Conservation (phyloP, 2,797 vertebrate genomes). For the Prunella strophiata region DNA sequence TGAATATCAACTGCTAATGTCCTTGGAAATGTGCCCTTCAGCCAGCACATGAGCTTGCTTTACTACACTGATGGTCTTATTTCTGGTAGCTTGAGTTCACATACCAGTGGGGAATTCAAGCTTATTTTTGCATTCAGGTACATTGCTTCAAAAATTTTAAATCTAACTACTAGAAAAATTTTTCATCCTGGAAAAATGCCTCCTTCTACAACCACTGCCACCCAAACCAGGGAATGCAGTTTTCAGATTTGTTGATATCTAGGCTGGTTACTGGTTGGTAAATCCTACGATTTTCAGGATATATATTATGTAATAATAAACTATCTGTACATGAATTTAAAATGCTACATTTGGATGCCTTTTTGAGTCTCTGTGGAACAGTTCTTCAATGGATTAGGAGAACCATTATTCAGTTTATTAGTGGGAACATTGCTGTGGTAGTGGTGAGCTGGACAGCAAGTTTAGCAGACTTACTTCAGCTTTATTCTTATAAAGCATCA, state of each 20-base stretch:
- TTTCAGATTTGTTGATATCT: neutral
- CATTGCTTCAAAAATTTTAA: neutral
- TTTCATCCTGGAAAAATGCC: neutral
- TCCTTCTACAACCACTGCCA: neutral
- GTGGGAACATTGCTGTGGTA: neutral
- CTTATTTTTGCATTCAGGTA: neutral
- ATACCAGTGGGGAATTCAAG: slow-evolving; percentile 8
- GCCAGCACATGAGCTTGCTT: neutral
- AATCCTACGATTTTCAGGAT: neutral
- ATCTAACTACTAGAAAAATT: neutral
- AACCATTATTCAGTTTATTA: neutral
- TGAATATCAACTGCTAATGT: neutral
- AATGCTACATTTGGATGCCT: neutral
- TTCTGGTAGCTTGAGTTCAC: neutral
- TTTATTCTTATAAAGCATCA: neutral
- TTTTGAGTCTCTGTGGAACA: neutral
- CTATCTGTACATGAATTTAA: neutral
- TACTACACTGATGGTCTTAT: neutral
- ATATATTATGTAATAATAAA: neutral
- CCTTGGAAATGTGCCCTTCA: slow-evolving; percentile 33
- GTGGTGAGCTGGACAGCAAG: neutral
- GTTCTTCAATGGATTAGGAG: neutral
- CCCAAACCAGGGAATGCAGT: neutral
- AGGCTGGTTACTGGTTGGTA: neutral
- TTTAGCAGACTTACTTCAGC: neutral